Percentiles rank a stretch among this genome's conserved stretches.
phyloP scores from a whole-genome alignment of 2,113 vertebrate genomes.

The Corythaixoides concolor region DNA sequence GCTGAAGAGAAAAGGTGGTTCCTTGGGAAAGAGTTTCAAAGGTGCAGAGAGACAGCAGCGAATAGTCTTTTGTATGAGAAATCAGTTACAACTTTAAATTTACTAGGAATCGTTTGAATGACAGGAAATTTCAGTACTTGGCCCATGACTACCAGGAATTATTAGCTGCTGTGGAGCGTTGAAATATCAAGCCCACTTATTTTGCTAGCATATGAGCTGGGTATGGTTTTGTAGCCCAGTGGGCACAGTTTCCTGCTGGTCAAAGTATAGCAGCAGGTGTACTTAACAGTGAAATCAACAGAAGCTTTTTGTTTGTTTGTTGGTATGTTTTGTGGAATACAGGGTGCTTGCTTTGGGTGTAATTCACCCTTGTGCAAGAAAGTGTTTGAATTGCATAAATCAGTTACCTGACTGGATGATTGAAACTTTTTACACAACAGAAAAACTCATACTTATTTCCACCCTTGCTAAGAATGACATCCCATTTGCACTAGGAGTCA shows the following conservation, averaged over 20 bases:
- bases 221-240: neutral
- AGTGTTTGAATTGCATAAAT: neutral
- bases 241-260: neutral
- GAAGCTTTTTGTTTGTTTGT: neutral
- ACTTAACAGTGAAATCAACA: neutral
- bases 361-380: neutral
- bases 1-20: neutral
- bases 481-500: neutral
- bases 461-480: neutral
- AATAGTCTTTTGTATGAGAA: neutral
- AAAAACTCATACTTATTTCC: neutral
- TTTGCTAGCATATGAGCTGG: neutral
- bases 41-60: fast-evolving
- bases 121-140: neutral
- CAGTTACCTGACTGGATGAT: neutral
- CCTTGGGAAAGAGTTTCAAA: neutral
- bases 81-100: neutral
- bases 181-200: neutral
- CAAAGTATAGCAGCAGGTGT: neutral
- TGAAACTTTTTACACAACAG: neutral
- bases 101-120: neutral
- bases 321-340: neutral
- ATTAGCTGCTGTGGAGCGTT: neutral
- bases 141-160: neutral
- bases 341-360: neutral